A percentile compares a stretch with the other conserved stretches of the same genome.
Evolutionary conservation across 2,888 invertebrate species (phyloP).

Genomic region (Epistrophella euchroma): DNA sequence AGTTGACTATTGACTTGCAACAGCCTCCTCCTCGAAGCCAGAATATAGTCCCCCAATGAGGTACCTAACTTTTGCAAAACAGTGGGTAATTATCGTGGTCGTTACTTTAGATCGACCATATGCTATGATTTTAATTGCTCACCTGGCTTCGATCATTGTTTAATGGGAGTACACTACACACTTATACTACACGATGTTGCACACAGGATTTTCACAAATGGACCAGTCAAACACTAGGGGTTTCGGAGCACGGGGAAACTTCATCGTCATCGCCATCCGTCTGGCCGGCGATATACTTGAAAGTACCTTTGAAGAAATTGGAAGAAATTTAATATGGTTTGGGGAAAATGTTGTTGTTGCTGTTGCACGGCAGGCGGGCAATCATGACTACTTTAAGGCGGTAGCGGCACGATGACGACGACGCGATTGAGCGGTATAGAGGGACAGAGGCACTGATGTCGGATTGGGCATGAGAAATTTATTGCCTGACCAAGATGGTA

Average conservation of each 20-base stretch:
- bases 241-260: neutral
- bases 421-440: slow-evolving; percentile 10
- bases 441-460: slow-evolving; percentile 43
- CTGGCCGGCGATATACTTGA: slow-evolving; percentile 33
- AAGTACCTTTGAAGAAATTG: slow-evolving; percentile 65
- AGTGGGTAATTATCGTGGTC: slow-evolving; percentile 69
- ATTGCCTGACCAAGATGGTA: slow-evolving; percentile 69
- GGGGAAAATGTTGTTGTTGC: slow-evolving; percentile 1
- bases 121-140: slow-evolving; percentile 73
- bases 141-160: slow-evolving; percentile 70
- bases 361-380: slow-evolving; percentile 55
- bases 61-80: slow-evolving; percentile 37
- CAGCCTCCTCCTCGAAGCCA: neutral
- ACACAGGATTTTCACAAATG: slow-evolving; percentile 42
- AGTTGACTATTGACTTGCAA: slow-evolving; percentile 23
- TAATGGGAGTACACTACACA: slow-evolving; percentile 41
- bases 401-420: neutral
- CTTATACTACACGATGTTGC: slow-evolving; percentile 64
- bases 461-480: slow-evolving; percentile 63
- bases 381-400: slow-evolving; percentile 56
- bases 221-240: slow-evolving; percentile 2
- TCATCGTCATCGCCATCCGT: neutral
- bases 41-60: neutral
- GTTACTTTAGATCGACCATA: slow-evolving; percentile 33
- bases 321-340: slow-evolving; percentile 56